Evolutionary conservation across 2,797 vertebrate genomes (phyloP).

Genomic region (Neomorphus geoffroyi): DNA sequence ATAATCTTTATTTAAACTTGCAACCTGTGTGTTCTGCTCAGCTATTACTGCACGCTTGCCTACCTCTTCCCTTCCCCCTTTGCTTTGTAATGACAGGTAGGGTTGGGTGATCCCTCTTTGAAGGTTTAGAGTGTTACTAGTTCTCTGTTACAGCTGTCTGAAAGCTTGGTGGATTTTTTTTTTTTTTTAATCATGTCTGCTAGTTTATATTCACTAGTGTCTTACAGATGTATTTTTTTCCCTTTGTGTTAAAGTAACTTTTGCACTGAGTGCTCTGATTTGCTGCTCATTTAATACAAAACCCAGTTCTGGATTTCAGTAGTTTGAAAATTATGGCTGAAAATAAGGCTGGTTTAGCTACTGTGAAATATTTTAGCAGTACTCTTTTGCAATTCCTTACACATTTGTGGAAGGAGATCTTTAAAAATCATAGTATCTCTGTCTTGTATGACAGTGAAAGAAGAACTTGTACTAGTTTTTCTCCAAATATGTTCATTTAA

Average conservation of each 20-base stretch:
- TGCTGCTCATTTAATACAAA: neutral
- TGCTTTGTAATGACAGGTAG: neutral
- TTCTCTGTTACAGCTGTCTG: neutral
- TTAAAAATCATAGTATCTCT: neutral
- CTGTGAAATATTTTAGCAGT: neutral
- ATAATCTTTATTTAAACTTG: neutral
- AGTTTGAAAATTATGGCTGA: neutral
- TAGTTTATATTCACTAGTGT: neutral
- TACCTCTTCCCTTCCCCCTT: neutral
- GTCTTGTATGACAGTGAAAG: neutral
- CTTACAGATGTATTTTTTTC: neutral
- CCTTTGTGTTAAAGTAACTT: neutral
- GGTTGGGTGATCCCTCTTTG: neutral
- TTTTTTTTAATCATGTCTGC: neutral
- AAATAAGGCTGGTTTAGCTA: neutral
- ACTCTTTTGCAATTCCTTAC: neutral
- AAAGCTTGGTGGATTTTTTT: neutral
- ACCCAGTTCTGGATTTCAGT: neutral
- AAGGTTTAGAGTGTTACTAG: neutral
- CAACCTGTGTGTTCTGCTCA: neutral
- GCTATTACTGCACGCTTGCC: neutral
- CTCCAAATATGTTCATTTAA: neutral
- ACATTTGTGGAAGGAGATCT: neutral
- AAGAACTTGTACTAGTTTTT: neutral
- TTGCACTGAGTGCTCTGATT: neutral